Percentiles rank a stretch among this genome's conserved stretches.
Conservation (phyloP, 2,888 invertebrate genomes). For the Frankliniella intonsa region DNA sequence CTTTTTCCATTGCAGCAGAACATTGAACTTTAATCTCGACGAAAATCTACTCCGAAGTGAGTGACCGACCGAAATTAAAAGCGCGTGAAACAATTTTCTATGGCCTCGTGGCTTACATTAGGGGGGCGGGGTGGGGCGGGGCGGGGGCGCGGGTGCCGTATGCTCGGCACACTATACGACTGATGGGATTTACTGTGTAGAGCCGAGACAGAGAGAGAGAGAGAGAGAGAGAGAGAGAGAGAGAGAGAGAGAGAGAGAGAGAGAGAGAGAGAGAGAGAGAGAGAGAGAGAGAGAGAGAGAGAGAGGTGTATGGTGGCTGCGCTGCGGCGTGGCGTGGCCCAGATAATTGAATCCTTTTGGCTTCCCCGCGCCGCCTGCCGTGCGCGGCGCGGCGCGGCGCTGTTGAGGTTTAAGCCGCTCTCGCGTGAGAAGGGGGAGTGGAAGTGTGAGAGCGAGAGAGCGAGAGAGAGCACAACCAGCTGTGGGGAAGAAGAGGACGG, state of each 20-base stretch:
- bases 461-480: background rate
- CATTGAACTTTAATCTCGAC: too few relatives aligned
- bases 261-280: background rate
- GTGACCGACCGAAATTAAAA: too few relatives aligned
- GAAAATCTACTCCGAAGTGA: too few relatives aligned
- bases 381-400: too few relatives aligned
- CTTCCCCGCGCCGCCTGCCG: background rate
- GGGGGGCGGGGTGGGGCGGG: too few relatives aligned
- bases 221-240: constrained; percentile 15
- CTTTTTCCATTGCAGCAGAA: too few relatives aligned
- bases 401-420: too few relatives aligned
- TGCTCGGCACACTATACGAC: background rate
- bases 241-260: constrained; percentile 18
- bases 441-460: background rate
- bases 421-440: too few relatives aligned
- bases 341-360: constrained; percentile 10
- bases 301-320: background rate
- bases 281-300: constrained; percentile 4
- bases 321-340: background rate
- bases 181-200: background rate
- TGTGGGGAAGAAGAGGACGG: too few relatives aligned
- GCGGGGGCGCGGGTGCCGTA: too few relatives aligned
- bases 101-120: too few relatives aligned
- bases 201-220: background rate
- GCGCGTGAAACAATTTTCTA: too few relatives aligned